Percentiles rank a stretch among this genome's conserved stretches.
Evolutionary conservation across 2,888 invertebrate species (phyloP).

Genomic region (Luperina nickerlii): DNA sequence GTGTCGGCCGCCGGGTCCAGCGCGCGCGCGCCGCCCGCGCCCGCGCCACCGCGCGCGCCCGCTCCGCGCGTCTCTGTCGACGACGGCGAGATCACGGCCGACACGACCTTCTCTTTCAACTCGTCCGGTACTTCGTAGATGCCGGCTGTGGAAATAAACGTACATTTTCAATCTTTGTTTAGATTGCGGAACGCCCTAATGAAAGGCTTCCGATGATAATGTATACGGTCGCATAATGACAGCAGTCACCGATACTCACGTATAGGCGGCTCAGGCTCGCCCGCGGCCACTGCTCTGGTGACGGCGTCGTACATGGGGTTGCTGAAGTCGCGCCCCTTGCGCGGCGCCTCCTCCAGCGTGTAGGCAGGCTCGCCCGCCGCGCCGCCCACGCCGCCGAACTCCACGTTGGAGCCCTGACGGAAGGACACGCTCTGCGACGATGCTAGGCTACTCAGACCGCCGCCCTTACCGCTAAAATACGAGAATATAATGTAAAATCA

Average conservation of each 20-base stretch:
- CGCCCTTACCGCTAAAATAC: constrained; percentile 93
- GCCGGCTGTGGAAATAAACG: constrained; percentile 84
- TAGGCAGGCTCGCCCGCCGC: constrained; percentile 93
- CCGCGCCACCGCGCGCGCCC: constrained; percentile 67
- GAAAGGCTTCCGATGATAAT: background rate
- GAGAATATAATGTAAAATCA: background rate
- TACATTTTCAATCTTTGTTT: background rate
- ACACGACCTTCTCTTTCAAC: constrained; percentile 92
- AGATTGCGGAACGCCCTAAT: background rate
- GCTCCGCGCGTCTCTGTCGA: constrained; percentile 94
- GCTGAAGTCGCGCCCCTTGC: constrained; percentile 97
- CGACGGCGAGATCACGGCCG: constrained; percentile 95
- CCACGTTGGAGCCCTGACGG: constrained; percentile 97
- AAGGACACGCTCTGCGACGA: constrained; percentile 98
- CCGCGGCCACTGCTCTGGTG: constrained; percentile 90
- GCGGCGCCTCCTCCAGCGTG: constrained; percentile 92
- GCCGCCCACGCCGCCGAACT: constrained; percentile 92
- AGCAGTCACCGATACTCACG: constrained; percentile 74
- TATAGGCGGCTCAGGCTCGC: constrained; percentile 78
- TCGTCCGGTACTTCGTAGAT: constrained; percentile 96
- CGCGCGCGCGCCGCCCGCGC: constrained; percentile 92
- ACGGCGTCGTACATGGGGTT: constrained; percentile 99
- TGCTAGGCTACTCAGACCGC: constrained; percentile 94
- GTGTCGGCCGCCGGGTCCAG: constrained; percentile 96
- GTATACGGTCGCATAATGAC: too few species aligned